These are phyloP conservation scores for Formica aserva DNA, from an alignment of 2,888 invertebrate species.

Conservation along the genomic window DNA sequence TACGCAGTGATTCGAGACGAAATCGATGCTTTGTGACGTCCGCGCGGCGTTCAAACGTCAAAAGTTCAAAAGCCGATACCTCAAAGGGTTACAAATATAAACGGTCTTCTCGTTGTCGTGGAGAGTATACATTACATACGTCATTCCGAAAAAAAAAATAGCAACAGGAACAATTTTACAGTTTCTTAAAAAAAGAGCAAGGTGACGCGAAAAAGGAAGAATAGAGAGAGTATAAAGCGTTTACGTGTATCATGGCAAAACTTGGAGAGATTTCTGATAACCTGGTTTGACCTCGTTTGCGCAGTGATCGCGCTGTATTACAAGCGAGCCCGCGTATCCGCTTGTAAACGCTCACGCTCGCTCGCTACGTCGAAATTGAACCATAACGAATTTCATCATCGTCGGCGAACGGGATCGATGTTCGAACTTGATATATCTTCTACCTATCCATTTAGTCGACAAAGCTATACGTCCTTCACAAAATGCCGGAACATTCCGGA, in stretches of 20 bases:
- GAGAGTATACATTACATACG: not conserved
- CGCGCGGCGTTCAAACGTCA: constrained; percentile 15
- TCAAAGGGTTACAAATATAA: constrained; percentile 48
- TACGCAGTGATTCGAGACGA: constrained; percentile 25
- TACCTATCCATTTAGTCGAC: not conserved
- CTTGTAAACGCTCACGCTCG: constrained; percentile 26
- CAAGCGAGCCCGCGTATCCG: constrained; percentile 21
- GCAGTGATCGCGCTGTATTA: constrained; percentile 34
- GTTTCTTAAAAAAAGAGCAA: not conserved
- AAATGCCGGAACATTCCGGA: constrained; percentile 21
- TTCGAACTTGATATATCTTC: constrained; percentile 27
- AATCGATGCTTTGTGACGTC: constrained; percentile 41
- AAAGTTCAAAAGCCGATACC: constrained; percentile 40
- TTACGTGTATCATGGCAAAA: constrained; percentile 5
- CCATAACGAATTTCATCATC: constrained; percentile 47
- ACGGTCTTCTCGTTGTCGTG: constrained; percentile 9
- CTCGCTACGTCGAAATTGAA: constrained; percentile 33
- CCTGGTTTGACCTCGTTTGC: constrained; percentile 39
- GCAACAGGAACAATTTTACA: constrained; percentile 7
- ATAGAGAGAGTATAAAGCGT: constrained; percentile 4
- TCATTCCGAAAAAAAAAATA: constrained; percentile 2
- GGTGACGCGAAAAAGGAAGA: not conserved
- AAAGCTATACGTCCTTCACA: constrained; percentile 7
- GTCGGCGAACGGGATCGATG: constrained; percentile 24
- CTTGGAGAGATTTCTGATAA: constrained; percentile 29